phyloP scores from a whole-genome alignment of 2,113 vertebrate genomes.

The Callopanchax toddi region DNA sequence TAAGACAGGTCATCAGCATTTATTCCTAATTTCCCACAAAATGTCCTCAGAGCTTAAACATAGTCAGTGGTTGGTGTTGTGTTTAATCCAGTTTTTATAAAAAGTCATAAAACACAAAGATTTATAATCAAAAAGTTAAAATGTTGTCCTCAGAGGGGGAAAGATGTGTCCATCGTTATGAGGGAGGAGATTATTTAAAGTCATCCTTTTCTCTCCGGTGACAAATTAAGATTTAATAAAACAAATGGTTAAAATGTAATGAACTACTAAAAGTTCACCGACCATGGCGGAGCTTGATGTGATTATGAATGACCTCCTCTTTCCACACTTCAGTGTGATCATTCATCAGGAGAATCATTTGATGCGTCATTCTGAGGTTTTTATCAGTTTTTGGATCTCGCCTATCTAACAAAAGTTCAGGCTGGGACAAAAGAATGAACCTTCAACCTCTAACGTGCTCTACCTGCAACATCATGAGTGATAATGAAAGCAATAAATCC shows the following conservation, averaged over 20 bases:
- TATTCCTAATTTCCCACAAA: too few relatives aligned
- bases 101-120: background rate
- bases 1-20: too few relatives aligned
- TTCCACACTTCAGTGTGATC: background rate
- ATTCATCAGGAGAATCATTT: background rate
- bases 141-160: background rate
- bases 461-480: background rate
- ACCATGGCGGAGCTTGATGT: background rate
- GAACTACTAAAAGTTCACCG: background rate
- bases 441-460: constrained; percentile 20
- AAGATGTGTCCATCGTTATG: background rate
- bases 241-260: constrained; percentile 4
- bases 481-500: constrained; percentile 38
- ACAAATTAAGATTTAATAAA: background rate
- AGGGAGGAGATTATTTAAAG: background rate
- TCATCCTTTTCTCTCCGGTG: background rate
- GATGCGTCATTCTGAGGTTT: constrained; percentile 5
- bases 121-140: background rate
- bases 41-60: too few relatives aligned
- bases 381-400: constrained; percentile 33
- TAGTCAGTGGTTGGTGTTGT: background rate
- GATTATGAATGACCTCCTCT: background rate
- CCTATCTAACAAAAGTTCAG: constrained; percentile 11
- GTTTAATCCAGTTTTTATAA: background rate
- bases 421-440: constrained; percentile 26